These are phyloP conservation scores for Trididemnum miniatum DNA, from an alignment of 23 tunicate genomes.

Conservation along the genomic window DNA sequence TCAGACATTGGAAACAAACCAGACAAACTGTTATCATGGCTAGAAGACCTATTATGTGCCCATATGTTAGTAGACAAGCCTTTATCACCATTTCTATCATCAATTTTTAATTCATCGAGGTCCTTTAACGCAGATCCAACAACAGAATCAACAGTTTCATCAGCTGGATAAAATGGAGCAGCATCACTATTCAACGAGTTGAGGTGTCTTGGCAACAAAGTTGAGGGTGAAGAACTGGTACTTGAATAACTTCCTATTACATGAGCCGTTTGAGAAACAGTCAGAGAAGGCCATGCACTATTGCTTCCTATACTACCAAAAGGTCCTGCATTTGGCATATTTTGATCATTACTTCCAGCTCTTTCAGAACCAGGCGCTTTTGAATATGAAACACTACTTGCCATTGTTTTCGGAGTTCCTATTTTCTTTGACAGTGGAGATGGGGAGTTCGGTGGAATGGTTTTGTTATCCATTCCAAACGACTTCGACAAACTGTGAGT, in stretches of 20 bases:
- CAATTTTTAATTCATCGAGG: conserved; percentile 19
- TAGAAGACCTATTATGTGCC: conserved; percentile 22
- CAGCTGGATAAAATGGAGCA: conserved; percentile 84
- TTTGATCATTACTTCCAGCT: conserved; percentile 25
- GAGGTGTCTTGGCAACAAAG: conserved; percentile 12
- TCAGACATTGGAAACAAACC: conserved; percentile 78
- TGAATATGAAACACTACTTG: conserved; percentile 23
- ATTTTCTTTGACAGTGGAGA: neutral
- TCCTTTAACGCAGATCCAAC: conserved; percentile 84
- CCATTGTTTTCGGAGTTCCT: neutral
- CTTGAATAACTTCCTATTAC: conserved; percentile 64
- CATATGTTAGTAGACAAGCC: conserved; percentile 16
- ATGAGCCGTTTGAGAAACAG: conserved; percentile 6
- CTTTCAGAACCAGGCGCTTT: conserved; percentile 78
- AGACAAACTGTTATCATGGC: conserved; percentile 20
- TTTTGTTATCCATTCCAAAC: neutral
- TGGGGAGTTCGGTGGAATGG: neutral
- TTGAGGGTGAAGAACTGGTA: conserved; percentile 52
- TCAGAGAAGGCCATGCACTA: conserved; percentile 49
- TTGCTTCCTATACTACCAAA: conserved; percentile 32
- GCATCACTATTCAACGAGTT: conserved; percentile 67
- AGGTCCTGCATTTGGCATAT: conserved; percentile 1
- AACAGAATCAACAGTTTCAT: conserved; percentile 91
- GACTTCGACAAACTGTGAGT: neutral
- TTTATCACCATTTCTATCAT: conserved; percentile 3